These are phyloP conservation scores for Gymnocephalus cernua DNA, from an alignment of 2,113 vertebrate species.

Conservation along the genomic window DNA sequence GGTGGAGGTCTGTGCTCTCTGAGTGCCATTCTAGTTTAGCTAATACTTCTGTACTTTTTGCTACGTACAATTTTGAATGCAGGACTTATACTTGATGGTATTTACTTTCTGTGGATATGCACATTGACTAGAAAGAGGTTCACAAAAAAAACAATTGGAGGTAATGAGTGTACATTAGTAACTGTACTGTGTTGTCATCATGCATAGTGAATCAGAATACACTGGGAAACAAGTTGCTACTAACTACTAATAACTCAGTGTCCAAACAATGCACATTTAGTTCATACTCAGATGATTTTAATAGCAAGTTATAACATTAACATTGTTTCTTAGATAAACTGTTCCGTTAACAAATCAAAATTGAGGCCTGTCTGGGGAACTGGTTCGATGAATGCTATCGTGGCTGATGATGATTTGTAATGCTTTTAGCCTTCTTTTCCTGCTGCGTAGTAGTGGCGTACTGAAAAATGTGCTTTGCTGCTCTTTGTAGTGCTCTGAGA, in stretches of 20 bases:
- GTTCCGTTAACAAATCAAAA: neutral
- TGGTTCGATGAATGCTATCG: neutral
- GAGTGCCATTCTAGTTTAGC: no score
- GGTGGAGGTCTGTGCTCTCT: no score
- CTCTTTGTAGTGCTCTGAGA: conserved; percentile 1
- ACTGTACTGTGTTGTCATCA: no score
- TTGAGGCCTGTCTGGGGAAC: neutral
- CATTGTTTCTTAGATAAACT: neutral
- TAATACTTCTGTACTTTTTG: no score
- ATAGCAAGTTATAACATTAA: neutral
- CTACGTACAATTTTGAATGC: no score
- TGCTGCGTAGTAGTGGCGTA: neutral
- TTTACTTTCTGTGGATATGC: no score
- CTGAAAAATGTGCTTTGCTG: conserved; percentile 5
- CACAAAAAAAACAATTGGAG: neutral
- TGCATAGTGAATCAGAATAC: neutral
- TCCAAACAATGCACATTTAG: neutral
- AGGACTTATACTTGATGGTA: no score
- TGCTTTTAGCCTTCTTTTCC: neutral
- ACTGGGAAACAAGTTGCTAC: neutral
- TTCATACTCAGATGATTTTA: neutral
- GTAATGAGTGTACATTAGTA: no score
- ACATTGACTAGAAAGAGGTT: neutral
- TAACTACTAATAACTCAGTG: neutral
- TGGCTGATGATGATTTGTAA: conserved; percentile 2